Evolutionary conservation across 1,140 invertebrate genomes (phyloP).

Genomic region (Coelopa frigida): DNA sequence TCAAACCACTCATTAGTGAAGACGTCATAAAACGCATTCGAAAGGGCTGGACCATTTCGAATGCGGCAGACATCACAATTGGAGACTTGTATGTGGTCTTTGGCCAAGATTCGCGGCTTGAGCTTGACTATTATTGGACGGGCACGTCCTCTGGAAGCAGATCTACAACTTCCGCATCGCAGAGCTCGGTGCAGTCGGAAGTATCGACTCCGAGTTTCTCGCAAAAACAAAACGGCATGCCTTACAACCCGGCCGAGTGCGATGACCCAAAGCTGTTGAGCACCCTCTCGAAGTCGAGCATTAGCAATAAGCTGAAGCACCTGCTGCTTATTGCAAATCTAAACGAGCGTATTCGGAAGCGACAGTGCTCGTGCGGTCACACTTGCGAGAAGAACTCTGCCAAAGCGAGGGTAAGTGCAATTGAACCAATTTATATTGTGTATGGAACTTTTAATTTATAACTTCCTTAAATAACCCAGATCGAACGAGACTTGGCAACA

Average conservation of each 20-base stretch:
- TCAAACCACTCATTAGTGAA: conserved; percentile 41
- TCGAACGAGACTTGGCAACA: conserved; percentile 13
- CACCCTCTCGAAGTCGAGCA: conserved; percentile 26
- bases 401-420: conserved; percentile 24
- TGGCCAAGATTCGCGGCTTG: conserved; percentile 69
- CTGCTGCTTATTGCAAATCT: conserved; percentile 40
- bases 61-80: conserved; percentile 70
- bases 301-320: conserved; percentile 41
- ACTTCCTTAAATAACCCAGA: conserved; percentile 7
- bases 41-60: conserved; percentile 70
- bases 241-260: conserved; percentile 39
- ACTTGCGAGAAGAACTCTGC: conserved; percentile 25
- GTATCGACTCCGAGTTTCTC: conserved; percentile 5
- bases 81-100: conserved; percentile 88
- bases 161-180: background rate
- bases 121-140: conserved; percentile 78
- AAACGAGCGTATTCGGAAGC: conserved; percentile 36
- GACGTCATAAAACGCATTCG: conserved; percentile 52
- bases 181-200: background rate
- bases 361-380: conserved; percentile 39
- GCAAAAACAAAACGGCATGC: conserved; percentile 17
- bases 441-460: background rate
- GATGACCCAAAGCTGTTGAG: conserved; percentile 36
- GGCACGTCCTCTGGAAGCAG: conserved; percentile 30
- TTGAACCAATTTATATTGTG: background rate